phyloP scores from a whole-genome alignment of 2,113 vertebrate species.

The Athene noctua region DNA sequence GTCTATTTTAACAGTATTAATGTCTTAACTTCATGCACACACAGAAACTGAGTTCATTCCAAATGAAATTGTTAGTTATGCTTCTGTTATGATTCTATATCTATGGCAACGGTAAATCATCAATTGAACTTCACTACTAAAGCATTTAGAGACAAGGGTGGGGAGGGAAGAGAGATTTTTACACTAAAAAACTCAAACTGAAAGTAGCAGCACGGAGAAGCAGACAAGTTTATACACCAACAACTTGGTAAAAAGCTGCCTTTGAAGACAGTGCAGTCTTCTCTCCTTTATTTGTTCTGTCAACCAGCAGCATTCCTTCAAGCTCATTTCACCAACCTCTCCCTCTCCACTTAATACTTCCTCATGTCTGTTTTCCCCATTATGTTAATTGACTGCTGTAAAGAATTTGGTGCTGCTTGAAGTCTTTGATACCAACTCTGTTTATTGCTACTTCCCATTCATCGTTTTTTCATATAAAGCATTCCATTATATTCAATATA shows the following conservation, averaged over 20 bases:
- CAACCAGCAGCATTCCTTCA: neutral
- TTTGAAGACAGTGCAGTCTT: neutral
- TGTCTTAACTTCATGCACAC: neutral
- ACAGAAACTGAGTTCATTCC: constrained; percentile 5
- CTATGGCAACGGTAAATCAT: constrained; percentile 57
- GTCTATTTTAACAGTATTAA: neutral
- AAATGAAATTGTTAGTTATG: constrained; percentile 49
- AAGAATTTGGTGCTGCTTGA: neutral
- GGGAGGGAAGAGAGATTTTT: neutral
- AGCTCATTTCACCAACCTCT: neutral
- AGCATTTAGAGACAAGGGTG: constrained; percentile 33
- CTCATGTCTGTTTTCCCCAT: neutral
- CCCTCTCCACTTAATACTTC: neutral
- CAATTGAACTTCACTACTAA: constrained; percentile 58
- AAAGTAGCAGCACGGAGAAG: neutral
- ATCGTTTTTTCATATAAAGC: neutral
- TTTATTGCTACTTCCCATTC: neutral
- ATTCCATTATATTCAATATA: neutral
- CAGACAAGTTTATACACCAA: neutral
- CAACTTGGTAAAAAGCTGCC: neutral
- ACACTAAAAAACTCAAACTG: neutral
- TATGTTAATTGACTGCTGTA: neutral
- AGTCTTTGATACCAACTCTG: neutral
- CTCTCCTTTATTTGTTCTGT: neutral
- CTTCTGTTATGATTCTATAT: constrained; percentile 55